Percentiles rank a stretch among this genome's conserved stretches.
These are phyloP conservation scores for Cirrhinus mrigala DNA, from an alignment of 2,797 vertebrate species.

Conservation along the genomic window DNA sequence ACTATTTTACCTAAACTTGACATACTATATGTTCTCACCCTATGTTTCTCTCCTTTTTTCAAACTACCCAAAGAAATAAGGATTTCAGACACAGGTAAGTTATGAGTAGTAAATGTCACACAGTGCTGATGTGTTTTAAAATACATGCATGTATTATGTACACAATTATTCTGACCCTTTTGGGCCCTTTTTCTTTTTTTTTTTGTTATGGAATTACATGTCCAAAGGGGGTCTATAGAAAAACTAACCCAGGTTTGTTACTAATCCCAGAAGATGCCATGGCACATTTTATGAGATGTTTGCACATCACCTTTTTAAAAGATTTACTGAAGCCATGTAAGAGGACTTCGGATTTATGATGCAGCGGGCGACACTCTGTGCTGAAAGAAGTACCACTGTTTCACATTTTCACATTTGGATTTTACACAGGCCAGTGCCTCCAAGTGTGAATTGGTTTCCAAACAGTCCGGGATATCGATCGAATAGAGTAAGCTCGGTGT, in stretches of 20 bases:
- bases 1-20: conserved; percentile 9
- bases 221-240: background rate
- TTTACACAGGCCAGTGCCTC: conserved; percentile 5
- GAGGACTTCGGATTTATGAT: conserved; percentile 1
- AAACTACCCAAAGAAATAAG: conserved; percentile 91
- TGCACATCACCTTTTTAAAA: background rate
- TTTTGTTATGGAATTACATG: background rate
- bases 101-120: background rate
- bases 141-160: background rate
- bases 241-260: conserved; percentile 1
- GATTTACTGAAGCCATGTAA: background rate
- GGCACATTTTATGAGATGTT: conserved; percentile 14
- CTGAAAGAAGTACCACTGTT: conserved; percentile 6
- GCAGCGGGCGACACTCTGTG: background rate
- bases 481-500: background rate
- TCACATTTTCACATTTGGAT: conserved; percentile 38
- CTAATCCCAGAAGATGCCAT: background rate
- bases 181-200: background rate
- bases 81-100: conserved; percentile 99
- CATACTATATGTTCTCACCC: background rate
- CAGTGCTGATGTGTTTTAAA: background rate
- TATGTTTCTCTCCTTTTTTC: conserved; percentile 24
- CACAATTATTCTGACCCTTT: background rate
- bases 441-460: conserved; percentile 30
- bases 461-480: conserved; percentile 34